Base-by-base conservation (phyloP, 2,797 vertebrate species). In the Tokudaia tokunoshimensis region DNA sequence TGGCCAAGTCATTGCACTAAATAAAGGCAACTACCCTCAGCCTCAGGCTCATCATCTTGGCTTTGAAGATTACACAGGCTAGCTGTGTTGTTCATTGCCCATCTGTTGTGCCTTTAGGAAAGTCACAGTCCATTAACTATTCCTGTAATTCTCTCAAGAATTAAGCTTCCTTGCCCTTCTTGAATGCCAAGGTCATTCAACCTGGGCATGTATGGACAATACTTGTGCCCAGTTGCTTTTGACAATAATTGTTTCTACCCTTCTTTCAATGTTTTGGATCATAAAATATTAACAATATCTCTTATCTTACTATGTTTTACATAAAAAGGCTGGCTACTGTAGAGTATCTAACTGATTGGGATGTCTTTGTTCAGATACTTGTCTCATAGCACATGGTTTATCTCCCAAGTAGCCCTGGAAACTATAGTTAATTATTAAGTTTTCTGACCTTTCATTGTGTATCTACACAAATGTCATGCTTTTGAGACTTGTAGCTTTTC, bases 251-350 rank as follows among this genome's bases (percentile, higher is more conserved):
- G 59, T 82, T 72, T 72, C 12, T 44, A 52, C 31, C 0, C 2
- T 79, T 78, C 31, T 63, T 55, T 74, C 44, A 92, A 44, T 74
- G 72, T 22, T 80, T 84, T 74, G 63, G 9, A 57, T 67, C 14
- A 15, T 29, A 89, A 72, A 65, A 65, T 67, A 6, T 10, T 89
- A 57, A 79, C 3, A 55, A 1, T 19, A 92, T 55, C 22, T 88
- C 2, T 34, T 76, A 11, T 2, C 6, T 52, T 72, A 0, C 47
- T 8, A n/a, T 47, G 11, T 29, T 44, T 84, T 24, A 22, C 6
- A 11, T 0, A 3, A 10, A 11, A 47, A 14, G 52, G 52, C 13
- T 41, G 19, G 6, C 0, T 0, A 14, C 11, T 37, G 22, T 22
- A 24, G 6, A 24, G 2, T 41, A 52, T 63, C 31, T 72, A 44